Percentiles rank a stretch among this genome's conserved stretches.
These are phyloP conservation scores for Drosophila watanabei DNA, from an alignment of 1,140 invertebrate genomes.

Conservation along the genomic window DNA sequence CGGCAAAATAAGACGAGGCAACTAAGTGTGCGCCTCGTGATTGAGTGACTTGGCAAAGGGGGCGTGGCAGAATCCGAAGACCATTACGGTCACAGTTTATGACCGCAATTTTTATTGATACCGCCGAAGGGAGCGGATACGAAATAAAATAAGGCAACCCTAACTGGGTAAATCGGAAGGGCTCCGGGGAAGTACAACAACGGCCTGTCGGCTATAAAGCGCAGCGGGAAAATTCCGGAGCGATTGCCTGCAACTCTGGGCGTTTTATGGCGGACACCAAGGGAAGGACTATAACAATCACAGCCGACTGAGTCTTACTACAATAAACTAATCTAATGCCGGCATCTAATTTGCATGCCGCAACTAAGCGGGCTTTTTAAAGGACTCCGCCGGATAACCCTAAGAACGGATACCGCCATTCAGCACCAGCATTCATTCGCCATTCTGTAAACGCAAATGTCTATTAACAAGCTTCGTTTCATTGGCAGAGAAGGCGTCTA, in stretches of 20 bases:
- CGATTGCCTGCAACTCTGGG: conserved; percentile 26
- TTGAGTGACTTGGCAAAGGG: conserved; percentile 57
- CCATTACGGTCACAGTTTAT: conserved; percentile 66
- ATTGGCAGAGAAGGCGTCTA: conserved; percentile 16
- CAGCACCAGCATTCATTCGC: conserved; percentile 10
- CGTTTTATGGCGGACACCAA: conserved; percentile 55
- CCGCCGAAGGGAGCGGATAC: conserved; percentile 69
- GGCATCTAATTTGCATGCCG: conserved; percentile 52
- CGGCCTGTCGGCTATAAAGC: conserved; percentile 38
- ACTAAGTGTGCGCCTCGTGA: conserved; percentile 59
- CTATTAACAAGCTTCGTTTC: conserved; percentile 47
- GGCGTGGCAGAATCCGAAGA: conserved; percentile 54
- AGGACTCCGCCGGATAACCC: conserved; percentile 29
- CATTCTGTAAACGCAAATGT: conserved; percentile 36
- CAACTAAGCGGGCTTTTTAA: conserved; percentile 56
- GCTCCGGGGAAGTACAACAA: conserved; percentile 36
- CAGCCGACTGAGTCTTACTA: conserved; percentile 32
- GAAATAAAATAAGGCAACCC: conserved; percentile 46
- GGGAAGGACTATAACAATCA: conserved; percentile 62
- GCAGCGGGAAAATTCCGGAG: conserved; percentile 28
- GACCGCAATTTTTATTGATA: conserved; percentile 81
- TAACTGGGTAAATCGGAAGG: conserved; percentile 17
- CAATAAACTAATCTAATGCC: conserved; percentile 60
- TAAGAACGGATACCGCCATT: conserved; percentile 39
- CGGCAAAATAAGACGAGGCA: conserved; percentile 22